Conservation (phyloP, 1,140 invertebrate species). For the Zaprionus davidi region DNA sequence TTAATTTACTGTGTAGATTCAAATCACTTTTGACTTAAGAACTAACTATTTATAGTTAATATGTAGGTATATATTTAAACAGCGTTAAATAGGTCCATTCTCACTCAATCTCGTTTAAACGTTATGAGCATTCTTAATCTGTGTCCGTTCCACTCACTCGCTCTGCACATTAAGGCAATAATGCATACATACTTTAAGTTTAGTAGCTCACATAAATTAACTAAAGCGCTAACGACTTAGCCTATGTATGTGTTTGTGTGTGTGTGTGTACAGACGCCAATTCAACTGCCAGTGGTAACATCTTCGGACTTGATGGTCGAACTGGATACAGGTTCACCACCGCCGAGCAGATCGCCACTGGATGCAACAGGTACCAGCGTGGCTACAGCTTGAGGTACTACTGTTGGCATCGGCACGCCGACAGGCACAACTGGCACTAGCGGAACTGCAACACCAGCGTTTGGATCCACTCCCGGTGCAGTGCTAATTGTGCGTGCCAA, state of each 20-base stretch:
- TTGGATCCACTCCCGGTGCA: conserved; percentile 67
- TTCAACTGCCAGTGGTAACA: conserved; percentile 58
- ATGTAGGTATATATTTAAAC: conserved; percentile 52
- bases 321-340: conserved; percentile 40
- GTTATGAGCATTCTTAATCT: conserved; percentile 71
- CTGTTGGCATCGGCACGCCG: conserved; percentile 35
- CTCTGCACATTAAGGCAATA: conserved; percentile 38
- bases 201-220: conserved; percentile 56
- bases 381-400: conserved; percentile 14
- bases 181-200: conserved; percentile 17
- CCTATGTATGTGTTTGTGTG: conserved; percentile 23
- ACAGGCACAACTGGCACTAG: conserved; percentile 60
- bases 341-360: conserved; percentile 58
- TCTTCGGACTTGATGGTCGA: conserved; percentile 70
- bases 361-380: conserved; percentile 42
- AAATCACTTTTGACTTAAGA: conserved; percentile 70
- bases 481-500: conserved; percentile 85
- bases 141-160: conserved; percentile 35
- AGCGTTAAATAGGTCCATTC: conserved; percentile 55
- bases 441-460: conserved; percentile 41
- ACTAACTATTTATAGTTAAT: conserved; percentile 42
- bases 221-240: conserved; percentile 58
- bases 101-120: conserved; percentile 54
- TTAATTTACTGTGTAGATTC: conserved; percentile 67
- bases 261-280: conserved; percentile 27